These are phyloP conservation scores for Babyrousa celebensis DNA, from an alignment of 2,797 vertebrate genomes.

Conservation along the genomic window DNA sequence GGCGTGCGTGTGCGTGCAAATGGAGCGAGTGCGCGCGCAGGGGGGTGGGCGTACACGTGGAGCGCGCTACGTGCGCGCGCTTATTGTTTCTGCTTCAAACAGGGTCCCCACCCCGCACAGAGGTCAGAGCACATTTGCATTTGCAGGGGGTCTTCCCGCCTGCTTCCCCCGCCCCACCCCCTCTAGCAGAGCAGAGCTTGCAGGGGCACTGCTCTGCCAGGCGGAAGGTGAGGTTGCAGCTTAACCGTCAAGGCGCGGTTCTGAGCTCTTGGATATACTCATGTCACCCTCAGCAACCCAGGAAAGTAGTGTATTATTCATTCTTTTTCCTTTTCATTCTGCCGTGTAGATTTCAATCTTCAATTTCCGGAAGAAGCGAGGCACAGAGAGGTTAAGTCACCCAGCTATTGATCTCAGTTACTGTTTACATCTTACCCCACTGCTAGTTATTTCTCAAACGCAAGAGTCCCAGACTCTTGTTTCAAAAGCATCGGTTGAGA, in stretches of 20 bases:
- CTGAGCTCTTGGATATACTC: not conserved
- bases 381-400: not conserved
- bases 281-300: not conserved
- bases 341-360: too few relatives aligned
- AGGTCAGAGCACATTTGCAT: not conserved
- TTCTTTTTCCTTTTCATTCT: too few relatives aligned
- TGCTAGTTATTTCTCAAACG: not conserved
- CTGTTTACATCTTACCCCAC: not conserved
- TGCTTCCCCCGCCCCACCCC: not conserved
- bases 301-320: not conserved
- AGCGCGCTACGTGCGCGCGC: not conserved
- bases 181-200: not conserved
- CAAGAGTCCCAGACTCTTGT: not conserved
- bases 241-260: not conserved
- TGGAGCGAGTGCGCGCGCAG: not conserved
- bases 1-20: not conserved
- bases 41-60: not conserved
- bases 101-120: not conserved
- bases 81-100: conserved; percentile 41
- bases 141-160: not conserved
- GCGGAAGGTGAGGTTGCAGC: not conserved
- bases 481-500: not conserved
- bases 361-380: not conserved
- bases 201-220: not conserved
- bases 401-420: not conserved